phyloP scores from a whole-genome alignment of 2,888 invertebrate genomes.

The Pollenia angustigena region DNA sequence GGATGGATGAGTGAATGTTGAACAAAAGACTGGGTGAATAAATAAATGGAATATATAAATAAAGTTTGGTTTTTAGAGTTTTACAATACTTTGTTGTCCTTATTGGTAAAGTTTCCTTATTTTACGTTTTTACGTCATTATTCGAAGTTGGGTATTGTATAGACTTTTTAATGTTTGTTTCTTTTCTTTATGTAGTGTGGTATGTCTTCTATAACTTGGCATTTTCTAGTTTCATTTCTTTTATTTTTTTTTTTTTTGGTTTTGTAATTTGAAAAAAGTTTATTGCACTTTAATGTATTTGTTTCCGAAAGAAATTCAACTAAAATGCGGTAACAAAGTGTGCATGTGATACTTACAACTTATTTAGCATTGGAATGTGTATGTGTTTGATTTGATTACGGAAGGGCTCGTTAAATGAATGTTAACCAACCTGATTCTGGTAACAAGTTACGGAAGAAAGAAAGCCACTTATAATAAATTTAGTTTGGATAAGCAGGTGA shows the following conservation, averaged over 20 bases:
- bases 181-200: not conserved
- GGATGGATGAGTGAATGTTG: conserved; percentile 28
- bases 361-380: too few relatives aligned
- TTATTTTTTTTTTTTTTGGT: conserved; percentile 14
- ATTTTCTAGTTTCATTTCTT: not conserved
- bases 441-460: not conserved
- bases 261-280: conserved; percentile 36
- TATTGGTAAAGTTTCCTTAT: conserved; percentile 68
- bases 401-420: not conserved
- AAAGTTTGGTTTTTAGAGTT: conserved; percentile 64
- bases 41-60: conserved; percentile 50
- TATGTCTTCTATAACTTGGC: conserved; percentile 2
- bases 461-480: not conserved
- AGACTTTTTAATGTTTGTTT: not conserved
- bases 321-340: conserved; percentile 26
- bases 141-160: conserved; percentile 11
- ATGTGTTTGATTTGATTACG: not conserved
- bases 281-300: conserved; percentile 60
- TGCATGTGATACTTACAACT: not conserved
- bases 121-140: conserved; percentile 44
- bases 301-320: conserved; percentile 50
- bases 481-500: too few relatives aligned
- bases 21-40: conserved; percentile 22
- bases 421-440: not conserved
- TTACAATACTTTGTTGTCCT: conserved; percentile 52